Base-by-base conservation (phyloP, 2,797 vertebrate genomes). In the Hipposideros larvatus region DNA sequence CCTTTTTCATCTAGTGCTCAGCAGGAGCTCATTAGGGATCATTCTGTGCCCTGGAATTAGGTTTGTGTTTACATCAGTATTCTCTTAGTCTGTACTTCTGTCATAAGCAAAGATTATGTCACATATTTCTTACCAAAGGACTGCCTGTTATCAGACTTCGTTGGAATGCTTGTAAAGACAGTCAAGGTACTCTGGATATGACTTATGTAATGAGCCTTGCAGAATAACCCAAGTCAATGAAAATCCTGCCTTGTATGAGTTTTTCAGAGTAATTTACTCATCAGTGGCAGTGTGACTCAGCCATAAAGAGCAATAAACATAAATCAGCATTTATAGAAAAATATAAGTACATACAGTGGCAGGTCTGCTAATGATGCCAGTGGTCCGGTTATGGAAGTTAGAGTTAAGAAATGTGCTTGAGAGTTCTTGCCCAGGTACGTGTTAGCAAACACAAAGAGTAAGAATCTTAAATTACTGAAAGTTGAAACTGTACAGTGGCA, bases 401-500 rank as follows among this genome's bases (percentile, higher is more conserved):
- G 34, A 94, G 59, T 87, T 88, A 66, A 91, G 48, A 97, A 96
- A 77, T 79, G 51, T 79, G 51, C 53, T 5, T 68, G 66, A 82
- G 37, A 7, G 14, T 80, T 98, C 88, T 63, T 75, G 96, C 79
- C 5, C 5, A 53, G 65, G 68, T 90, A 31, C 46, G 26, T 37
- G 57, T 90, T 92, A 87, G 95, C 95, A 87, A 97, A 90, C 90
- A 83, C 43, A 78, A 78, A 93, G 71, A 96, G 57, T 4, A 24
- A 59, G 10, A 59, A 22, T 10, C 22, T 59, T 26, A 26, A 11
- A 26, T 59, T 26, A 11, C 26, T 91, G 0, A 37, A 87, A 92
- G 91, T 46, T 87, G 46, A 96, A 97, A 97, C 0, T 0, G 91
- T 92, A 87, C 94, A 96, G 96, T 87, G 95, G 79, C 10, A 96